phyloP scores from a whole-genome alignment of 2,113 vertebrate genomes.

The Aythya baeri region DNA sequence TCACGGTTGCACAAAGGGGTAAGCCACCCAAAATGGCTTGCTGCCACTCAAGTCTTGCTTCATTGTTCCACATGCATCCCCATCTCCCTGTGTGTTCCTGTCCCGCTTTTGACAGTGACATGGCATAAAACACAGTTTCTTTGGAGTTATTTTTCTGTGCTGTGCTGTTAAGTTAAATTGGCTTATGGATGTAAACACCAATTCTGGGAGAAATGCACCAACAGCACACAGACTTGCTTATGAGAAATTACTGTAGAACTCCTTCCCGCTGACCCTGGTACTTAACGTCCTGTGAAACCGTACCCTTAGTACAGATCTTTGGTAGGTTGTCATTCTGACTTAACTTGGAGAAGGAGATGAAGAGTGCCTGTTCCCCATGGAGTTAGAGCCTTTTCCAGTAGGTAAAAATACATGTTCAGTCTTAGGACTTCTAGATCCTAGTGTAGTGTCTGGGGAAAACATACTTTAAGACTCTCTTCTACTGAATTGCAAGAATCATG shows the following conservation, averaged over 20 bases:
- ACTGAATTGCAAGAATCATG: not conserved
- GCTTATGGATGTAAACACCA: not conserved
- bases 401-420: not conserved
- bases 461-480: not conserved
- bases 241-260: not conserved
- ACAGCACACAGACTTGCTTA: not conserved
- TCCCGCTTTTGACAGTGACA: not conserved
- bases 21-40: not conserved
- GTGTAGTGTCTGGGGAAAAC: not conserved
- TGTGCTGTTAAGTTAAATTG: not conserved
- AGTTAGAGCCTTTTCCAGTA: not conserved
- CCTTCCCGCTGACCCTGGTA: rapidly evolving
- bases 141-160: not conserved
- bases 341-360: rapidly evolving
- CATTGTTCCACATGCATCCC: not conserved
- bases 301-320: not conserved
- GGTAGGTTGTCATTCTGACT: rapidly evolving
- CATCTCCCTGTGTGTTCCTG: not conserved
- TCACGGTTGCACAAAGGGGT: not conserved
- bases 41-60: not conserved
- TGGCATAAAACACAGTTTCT: not conserved
- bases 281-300: not conserved
- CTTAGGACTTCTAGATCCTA: not conserved
- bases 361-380: not conserved
- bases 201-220: not conserved